Evolutionary conservation across 2,888 invertebrate genomes (phyloP).

Genomic region (Lycocerus yunnanus): DNA sequence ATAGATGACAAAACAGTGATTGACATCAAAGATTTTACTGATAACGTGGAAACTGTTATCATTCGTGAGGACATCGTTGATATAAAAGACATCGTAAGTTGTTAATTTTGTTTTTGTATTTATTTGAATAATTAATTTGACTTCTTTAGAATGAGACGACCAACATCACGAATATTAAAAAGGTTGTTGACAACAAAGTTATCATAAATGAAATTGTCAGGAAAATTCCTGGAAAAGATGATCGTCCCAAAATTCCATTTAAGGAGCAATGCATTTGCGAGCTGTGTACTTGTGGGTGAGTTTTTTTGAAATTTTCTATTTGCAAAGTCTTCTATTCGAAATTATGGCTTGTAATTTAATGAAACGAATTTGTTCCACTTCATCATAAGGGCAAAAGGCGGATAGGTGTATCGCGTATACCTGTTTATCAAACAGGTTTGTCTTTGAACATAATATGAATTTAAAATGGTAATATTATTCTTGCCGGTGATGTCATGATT

Average conservation of each 20-base stretch:
- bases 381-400: constrained; percentile 4
- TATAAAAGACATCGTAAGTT: constrained; percentile 60
- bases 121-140: constrained; percentile 12
- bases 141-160: constrained; percentile 52
- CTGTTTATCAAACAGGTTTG: constrained; percentile 22
- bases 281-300: constrained; percentile 90
- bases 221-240: constrained; percentile 31
- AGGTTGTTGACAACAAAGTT: constrained; percentile 59
- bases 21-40: constrained; percentile 30
- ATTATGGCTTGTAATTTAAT: not conserved
- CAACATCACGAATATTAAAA: constrained; percentile 53
- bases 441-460: constrained; percentile 4
- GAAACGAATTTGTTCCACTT: not conserved
- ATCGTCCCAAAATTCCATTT: constrained; percentile 45
- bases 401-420: constrained; percentile 15
- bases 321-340: not conserved
- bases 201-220: constrained; percentile 44
- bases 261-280: constrained; percentile 89
- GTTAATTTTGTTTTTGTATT: constrained; percentile 8
- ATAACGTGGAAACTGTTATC: constrained; percentile 55
- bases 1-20: constrained; percentile 40
- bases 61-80: constrained; percentile 64
- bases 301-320: constrained; percentile 37
- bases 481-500: constrained; percentile 29
- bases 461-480: constrained; percentile 24